Evolutionary conservation across 1,140 invertebrate genomes (phyloP), one percentile per base, ranked within the genome.

Genomic region (Atopsyche davidsoni): DNA sequence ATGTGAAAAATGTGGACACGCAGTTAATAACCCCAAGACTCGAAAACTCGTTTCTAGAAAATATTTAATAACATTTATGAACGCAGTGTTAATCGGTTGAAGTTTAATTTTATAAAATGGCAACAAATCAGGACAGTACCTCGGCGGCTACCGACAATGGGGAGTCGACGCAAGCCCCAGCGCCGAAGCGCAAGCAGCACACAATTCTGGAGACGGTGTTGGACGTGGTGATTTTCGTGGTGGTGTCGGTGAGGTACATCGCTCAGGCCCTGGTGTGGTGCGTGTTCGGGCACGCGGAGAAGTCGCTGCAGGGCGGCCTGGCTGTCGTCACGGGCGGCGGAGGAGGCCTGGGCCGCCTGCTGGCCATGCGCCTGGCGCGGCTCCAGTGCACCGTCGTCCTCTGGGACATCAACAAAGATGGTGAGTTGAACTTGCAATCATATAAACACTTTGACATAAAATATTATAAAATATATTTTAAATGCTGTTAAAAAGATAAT

Each of bases 381-480:
- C 77, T 89, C 25, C 87, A 89, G 46, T 86, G 86, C 52, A 80
- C 75, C 32, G 75, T 96, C 32, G 79, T 96, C 4, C 70, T 94
- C 32, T 96, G 91, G 91, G 94, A 98, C 66, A 85, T 97, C 34
- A 92, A 96, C 67, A 77, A 85, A 67, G 66, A 78, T 72, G 86
- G 87, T 86, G 55, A 76, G 74, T 70, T 19, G 11, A 19, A n/a
- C 3, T 17, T 28, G 36, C 17, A 11, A 14, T 21, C 16, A 18
- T 47, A 19, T 38, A 24, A 21, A 9, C 14, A 10, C 34, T 36
- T 9, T 16, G 14, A 19, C 7, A 22, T 10, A 18, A 41, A 21
- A 41, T 16, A 3, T 16, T 14, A 36, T 14, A n/a, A n/a, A n/a
- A n/a, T n/a, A n/a, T n/a, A n/a, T n/a, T n/a, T n/a, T n/a, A n/a